Evolutionary conservation across 2,888 invertebrate species (phyloP).

Genomic region (Nomada hirtipes): DNA sequence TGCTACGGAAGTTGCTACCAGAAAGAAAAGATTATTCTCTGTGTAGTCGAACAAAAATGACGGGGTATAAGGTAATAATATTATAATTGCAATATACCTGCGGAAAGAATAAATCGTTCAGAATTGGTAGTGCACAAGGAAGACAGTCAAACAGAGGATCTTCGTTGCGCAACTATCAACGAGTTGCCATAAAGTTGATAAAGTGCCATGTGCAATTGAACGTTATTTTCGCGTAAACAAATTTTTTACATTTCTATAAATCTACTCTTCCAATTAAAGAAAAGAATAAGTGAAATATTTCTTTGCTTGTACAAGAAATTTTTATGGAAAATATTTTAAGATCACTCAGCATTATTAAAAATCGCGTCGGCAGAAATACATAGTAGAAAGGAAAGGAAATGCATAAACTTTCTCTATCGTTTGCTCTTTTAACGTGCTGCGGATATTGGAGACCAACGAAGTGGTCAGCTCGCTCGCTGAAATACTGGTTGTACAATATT

Average conservation of each 20-base stretch:
- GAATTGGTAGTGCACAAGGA: not conserved
- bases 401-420: slow-evolving; percentile 58
- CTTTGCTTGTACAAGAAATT: too few species aligned
- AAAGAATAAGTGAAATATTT: not conserved
- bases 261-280: not conserved
- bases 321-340: too few species aligned
- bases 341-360: not conserved
- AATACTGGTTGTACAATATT: slow-evolving; percentile 53
- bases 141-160: not conserved
- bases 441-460: slow-evolving; percentile 63
- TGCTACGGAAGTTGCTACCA: slow-evolving; percentile 6
- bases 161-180: not conserved
- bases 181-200: not conserved
- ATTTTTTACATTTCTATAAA: not conserved
- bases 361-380: not conserved
- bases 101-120: slow-evolving; percentile 6
- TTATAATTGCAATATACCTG: not conserved
- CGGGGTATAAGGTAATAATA: not conserved
- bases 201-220: not conserved
- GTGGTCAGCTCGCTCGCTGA: slow-evolving; percentile 44
- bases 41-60: too few species aligned
- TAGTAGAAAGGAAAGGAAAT: slow-evolving; percentile 23
- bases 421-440: slow-evolving; percentile 51
- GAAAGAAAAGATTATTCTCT: not conserved
- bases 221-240: not conserved